Evolutionary conservation across 2,888 invertebrate species (phyloP).

Genomic region (Chouioia cunea): DNA sequence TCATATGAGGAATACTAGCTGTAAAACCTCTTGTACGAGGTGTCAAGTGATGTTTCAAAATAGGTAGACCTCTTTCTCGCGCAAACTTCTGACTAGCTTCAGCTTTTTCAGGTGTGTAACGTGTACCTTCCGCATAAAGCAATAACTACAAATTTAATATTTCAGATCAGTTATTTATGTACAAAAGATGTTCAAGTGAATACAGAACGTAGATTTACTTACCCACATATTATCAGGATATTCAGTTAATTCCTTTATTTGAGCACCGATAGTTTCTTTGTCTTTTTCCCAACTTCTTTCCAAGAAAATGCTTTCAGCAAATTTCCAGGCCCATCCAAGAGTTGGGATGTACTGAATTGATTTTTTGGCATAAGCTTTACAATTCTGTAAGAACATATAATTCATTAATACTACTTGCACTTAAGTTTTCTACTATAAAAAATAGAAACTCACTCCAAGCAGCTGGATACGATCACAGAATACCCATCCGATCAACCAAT

Average conservation of each 20-base stretch:
- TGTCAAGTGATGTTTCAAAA: slow-evolving; percentile 89
- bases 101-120: slow-evolving; percentile 90
- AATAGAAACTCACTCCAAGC: slow-evolving; percentile 79
- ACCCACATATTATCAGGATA: slow-evolving; percentile 94
- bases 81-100: slow-evolving; percentile 90
- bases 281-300: slow-evolving; percentile 94
- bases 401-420: neutral
- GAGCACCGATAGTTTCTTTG: slow-evolving; percentile 82
- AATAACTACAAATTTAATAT: slow-evolving; percentile 75
- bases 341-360: slow-evolving; percentile 91
- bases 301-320: slow-evolving; percentile 93
- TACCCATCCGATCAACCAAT: slow-evolving; percentile 96
- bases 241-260: slow-evolving; percentile 85
- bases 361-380: slow-evolving; percentile 95
- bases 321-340: slow-evolving; percentile 97
- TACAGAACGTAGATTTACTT: slow-evolving; percentile 65
- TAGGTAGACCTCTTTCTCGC: slow-evolving; percentile 84
- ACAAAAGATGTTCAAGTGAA: slow-evolving; percentile 7
- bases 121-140: slow-evolving; percentile 93
- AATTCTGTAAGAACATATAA: slow-evolving; percentile 76
- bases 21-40: slow-evolving; percentile 97
- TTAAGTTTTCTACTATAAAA: slow-evolving; percentile 5
- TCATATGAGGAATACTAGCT: slow-evolving; percentile 85
- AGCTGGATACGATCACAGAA: slow-evolving; percentile 84
- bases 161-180: neutral